phyloP scores from a whole-genome alignment of 2,888 invertebrate species.

The Pheosia tremula region DNA sequence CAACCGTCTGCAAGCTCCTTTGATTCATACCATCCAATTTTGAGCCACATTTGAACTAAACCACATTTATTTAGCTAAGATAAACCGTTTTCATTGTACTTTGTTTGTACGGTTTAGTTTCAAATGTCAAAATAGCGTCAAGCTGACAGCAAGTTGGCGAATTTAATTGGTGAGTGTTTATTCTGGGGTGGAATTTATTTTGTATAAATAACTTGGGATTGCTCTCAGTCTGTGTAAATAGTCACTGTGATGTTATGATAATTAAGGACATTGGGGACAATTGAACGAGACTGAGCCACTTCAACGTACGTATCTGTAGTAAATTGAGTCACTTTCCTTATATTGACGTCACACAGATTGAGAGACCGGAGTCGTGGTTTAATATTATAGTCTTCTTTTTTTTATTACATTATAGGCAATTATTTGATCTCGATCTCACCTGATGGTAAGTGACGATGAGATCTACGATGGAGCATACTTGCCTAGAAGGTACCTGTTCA shows the following conservation, averaged over 20 bases:
- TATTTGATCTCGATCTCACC: no score
- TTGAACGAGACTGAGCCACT: background rate
- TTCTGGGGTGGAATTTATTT: conserved; percentile 30
- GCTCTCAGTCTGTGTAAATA: conserved; percentile 24
- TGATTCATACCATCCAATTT: background rate
- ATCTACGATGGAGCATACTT: no score
- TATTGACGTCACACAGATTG: no score
- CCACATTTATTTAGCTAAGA: conserved; percentile 21
- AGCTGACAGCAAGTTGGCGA: conserved; percentile 27
- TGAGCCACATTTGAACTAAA: conserved; percentile 6
- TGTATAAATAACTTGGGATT: conserved; percentile 18
- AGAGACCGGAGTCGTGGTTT: background rate
- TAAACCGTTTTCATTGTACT: conserved; percentile 20
- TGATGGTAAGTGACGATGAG: no score
- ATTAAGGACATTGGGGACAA: background rate
- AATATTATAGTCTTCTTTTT: background rate
- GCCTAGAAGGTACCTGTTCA: no score
- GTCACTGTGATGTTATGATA: conserved; percentile 15
- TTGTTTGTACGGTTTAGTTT: conserved; percentile 16
- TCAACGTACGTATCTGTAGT: background rate
- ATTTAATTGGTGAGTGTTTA: conserved; percentile 39
- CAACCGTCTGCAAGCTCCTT: background rate
- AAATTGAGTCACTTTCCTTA: background rate
- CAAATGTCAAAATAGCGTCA: conserved; percentile 37
- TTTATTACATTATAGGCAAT: no score